These are phyloP conservation scores for Cottoperca gobio DNA, from an alignment of 2,797 vertebrate genomes.

Conservation along the genomic window DNA sequence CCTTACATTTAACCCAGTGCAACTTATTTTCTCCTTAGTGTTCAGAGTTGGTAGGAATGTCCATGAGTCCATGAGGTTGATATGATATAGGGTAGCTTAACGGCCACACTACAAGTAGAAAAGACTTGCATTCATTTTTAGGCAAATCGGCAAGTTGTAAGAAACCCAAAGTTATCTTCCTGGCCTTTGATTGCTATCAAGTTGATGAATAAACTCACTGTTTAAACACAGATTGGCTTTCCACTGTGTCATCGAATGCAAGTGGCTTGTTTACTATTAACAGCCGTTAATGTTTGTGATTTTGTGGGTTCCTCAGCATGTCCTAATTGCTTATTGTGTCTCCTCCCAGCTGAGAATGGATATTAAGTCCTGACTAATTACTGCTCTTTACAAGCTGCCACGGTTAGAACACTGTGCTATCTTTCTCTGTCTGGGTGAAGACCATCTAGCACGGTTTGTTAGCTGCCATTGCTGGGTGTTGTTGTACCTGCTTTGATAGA, in stretches of 20 bases:
- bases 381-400: conserved; percentile 40
- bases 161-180: neutral
- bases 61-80: neutral
- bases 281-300: conserved; percentile 67
- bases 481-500: conserved; percentile 1
- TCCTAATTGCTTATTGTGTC: conserved; percentile 68
- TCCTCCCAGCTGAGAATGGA: conserved; percentile 62
- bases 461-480: neutral
- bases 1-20: neutral
- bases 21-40: neutral
- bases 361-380: conserved; percentile 71
- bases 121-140: neutral
- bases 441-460: conserved; percentile 10
- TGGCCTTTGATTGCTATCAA: conserved; percentile 15
- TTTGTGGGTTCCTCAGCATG: conserved; percentile 32
- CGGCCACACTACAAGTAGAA: neutral
- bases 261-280: conserved; percentile 52
- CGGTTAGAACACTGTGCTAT: conserved; percentile 15
- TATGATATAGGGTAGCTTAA: neutral
- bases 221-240: conserved; percentile 44
- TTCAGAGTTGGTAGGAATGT: neutral
- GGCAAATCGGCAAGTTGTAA: neutral
- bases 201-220: conserved; percentile 10
- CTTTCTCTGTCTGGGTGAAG: neutral
- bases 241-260: conserved; percentile 2